Evolutionary conservation across 2,888 invertebrate species (phyloP).

Genomic region (Hypsopygia costalis): DNA sequence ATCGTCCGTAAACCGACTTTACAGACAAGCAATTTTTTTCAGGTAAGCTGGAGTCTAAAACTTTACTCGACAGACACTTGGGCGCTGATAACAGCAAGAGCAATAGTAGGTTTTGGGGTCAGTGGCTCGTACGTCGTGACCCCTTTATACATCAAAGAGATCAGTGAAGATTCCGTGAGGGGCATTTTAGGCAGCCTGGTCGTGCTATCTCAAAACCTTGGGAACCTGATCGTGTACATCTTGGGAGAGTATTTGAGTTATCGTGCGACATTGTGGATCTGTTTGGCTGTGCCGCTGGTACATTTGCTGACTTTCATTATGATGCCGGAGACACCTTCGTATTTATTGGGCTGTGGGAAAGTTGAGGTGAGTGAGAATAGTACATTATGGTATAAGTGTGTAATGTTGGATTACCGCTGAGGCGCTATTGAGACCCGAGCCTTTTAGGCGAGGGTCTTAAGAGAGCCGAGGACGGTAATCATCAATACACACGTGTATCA

Average conservation of each 20-base stretch:
- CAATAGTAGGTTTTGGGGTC: conserved; percentile 61
- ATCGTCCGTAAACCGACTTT: no score
- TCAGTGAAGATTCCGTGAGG: conserved; percentile 65
- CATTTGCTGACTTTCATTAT: conserved; percentile 58
- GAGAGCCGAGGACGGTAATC: no score
- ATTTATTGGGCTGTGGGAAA: conserved; percentile 61
- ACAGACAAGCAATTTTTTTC: no score
- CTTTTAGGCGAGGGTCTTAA: no score
- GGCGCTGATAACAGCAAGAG: conserved; percentile 66
- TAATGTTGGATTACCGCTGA: no score
- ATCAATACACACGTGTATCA: no score
- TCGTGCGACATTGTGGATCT: conserved; percentile 59
- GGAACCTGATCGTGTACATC: conserved; percentile 59
- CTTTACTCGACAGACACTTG: conserved; percentile 64
- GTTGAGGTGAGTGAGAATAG: conserved; percentile 64
- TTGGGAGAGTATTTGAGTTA: conserved; percentile 68
- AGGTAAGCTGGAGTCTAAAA: conserved; percentile 65
- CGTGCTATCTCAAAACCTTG: conserved; percentile 63
- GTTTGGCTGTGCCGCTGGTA: conserved; percentile 56
- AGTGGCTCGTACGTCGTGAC: conserved; percentile 70
- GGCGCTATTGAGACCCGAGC: no score
- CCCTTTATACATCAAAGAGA: conserved; percentile 69
- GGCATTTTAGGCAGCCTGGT: conserved; percentile 66
- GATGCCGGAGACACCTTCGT: conserved; percentile 73
- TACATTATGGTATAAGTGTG: no score